Evolutionary conservation across 2,888 invertebrate genomes (phyloP).

Genomic region (Diaphora mendica): DNA sequence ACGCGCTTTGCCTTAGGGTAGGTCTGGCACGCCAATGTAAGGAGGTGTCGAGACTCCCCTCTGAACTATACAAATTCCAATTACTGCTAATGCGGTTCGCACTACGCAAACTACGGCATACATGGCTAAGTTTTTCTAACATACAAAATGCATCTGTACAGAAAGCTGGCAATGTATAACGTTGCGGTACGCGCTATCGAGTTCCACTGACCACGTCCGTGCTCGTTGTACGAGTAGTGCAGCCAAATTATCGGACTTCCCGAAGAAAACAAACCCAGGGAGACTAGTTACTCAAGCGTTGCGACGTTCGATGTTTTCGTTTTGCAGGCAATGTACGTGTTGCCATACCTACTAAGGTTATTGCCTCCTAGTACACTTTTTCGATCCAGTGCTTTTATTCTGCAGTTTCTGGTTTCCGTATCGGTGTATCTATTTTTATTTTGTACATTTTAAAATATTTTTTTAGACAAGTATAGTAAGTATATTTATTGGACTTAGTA

Average conservation of each 20-base stretch:
- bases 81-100: conserved; percentile 44
- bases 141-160: fast-evolving
- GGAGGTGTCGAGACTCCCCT: conserved; percentile 66
- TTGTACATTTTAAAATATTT: background rate
- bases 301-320: conserved; percentile 56
- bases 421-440: background rate
- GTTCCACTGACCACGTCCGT: background rate
- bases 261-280: conserved; percentile 71
- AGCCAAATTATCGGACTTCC: conserved; percentile 76
- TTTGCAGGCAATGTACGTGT: conserved; percentile 33
- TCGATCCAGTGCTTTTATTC: background rate
- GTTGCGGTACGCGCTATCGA: background rate
- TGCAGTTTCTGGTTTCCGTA: background rate
- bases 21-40: conserved; percentile 70
- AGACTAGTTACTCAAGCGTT: conserved; percentile 60
- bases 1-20: conserved; percentile 75
- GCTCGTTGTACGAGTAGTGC: conserved; percentile 57
- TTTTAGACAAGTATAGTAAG: too few species aligned
- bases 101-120: conserved; percentile 11
- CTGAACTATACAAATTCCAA: conserved; percentile 54
- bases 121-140: conserved; percentile 49
- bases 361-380: conserved; percentile 32
- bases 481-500: too few species aligned
- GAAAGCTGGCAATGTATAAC: conserved; percentile 22
- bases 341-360: conserved; percentile 32